Percentiles rank a stretch among this genome's conserved stretches.
Evolutionary conservation across 2,888 invertebrate species (phyloP).

Genomic region (Yponomeuta plumbellus): DNA sequence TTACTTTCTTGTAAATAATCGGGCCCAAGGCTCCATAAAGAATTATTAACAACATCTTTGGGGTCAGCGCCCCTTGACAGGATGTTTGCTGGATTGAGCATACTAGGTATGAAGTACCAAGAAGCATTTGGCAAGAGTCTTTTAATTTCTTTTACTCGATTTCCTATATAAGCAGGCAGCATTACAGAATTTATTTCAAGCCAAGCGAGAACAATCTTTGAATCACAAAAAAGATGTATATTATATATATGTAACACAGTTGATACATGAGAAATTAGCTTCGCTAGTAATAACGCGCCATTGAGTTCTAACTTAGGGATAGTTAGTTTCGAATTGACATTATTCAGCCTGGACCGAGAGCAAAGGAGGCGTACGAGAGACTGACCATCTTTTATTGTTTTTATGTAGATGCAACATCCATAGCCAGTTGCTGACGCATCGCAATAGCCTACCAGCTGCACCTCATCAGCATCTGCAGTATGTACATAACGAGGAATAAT

Average conservation of each 20-base stretch:
- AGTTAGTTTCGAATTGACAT: slow-evolving; percentile 14
- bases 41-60: slow-evolving; percentile 3
- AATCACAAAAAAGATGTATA: slow-evolving; percentile 6
- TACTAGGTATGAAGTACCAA: slow-evolving; percentile 15
- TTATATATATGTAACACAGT: slow-evolving; percentile 1
- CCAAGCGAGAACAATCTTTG: slow-evolving; percentile 5
- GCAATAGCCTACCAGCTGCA: slow-evolving; percentile 7
- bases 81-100: slow-evolving; percentile 13
- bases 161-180: slow-evolving; percentile 13
- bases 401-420: slow-evolving; percentile 14
- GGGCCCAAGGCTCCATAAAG: slow-evolving; percentile 6
- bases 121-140: not conserved
- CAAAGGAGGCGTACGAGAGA: not conserved
- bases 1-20: not conserved
- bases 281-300: slow-evolving; percentile 7
- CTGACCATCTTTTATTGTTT: not conserved
- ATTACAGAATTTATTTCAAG: slow-evolving; percentile 11
- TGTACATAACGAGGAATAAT: slow-evolving; percentile 11
- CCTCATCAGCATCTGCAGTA: not conserved
- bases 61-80: slow-evolving; percentile 14
- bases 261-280: slow-evolving; percentile 12
- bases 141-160: slow-evolving; percentile 12
- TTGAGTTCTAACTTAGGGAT: slow-evolving; percentile 13
- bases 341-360: slow-evolving; percentile 8
- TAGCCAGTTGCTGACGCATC: slow-evolving; percentile 13